phyloP scores from a whole-genome alignment of 2,888 invertebrate species.

The Philonicus albiceps region DNA sequence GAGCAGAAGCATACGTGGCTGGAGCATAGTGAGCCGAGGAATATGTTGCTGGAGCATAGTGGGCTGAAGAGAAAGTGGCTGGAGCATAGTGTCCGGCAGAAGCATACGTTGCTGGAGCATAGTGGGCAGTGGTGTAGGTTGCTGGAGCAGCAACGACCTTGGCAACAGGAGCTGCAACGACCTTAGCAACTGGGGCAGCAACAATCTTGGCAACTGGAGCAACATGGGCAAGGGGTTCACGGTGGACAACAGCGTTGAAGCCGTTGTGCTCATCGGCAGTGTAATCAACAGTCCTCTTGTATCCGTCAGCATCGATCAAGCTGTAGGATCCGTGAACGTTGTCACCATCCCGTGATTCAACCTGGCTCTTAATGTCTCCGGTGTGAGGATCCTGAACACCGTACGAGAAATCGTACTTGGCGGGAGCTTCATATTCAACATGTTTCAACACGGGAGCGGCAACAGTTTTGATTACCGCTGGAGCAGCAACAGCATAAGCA shows the following conservation, averaged over 20 bases:
- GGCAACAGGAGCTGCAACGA: constrained; percentile 50
- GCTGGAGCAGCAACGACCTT: constrained; percentile 53
- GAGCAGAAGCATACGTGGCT: constrained; percentile 56
- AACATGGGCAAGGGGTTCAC: constrained; percentile 60
- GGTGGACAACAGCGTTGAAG: constrained; percentile 66
- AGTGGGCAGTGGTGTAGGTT: constrained; percentile 40
- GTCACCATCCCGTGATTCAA: constrained; percentile 66
- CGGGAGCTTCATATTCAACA: constrained; percentile 60
- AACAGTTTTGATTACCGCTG: constrained; percentile 38
- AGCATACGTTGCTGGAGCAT: constrained; percentile 4
- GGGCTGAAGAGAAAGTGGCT: not conserved
- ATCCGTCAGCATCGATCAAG: constrained; percentile 66
- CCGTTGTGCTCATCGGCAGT: constrained; percentile 65
- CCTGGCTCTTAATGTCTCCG: constrained; percentile 66
- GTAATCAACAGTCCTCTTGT: constrained; percentile 66
- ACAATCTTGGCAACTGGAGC: constrained; percentile 56
- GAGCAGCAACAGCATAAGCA: constrained; percentile 50
- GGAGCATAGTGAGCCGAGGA: constrained; percentile 51
- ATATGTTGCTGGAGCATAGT: constrained; percentile 53
- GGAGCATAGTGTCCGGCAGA: constrained; percentile 46
- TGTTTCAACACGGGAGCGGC: constrained; percentile 46
- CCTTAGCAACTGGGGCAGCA: constrained; percentile 48
- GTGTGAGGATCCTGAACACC: constrained; percentile 65
- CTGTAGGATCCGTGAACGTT: constrained; percentile 66
- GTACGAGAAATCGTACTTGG: constrained; percentile 65